Evolutionary conservation across 2,797 vertebrate genomes (phyloP).

Genomic region (Lithobates pipiens): DNA sequence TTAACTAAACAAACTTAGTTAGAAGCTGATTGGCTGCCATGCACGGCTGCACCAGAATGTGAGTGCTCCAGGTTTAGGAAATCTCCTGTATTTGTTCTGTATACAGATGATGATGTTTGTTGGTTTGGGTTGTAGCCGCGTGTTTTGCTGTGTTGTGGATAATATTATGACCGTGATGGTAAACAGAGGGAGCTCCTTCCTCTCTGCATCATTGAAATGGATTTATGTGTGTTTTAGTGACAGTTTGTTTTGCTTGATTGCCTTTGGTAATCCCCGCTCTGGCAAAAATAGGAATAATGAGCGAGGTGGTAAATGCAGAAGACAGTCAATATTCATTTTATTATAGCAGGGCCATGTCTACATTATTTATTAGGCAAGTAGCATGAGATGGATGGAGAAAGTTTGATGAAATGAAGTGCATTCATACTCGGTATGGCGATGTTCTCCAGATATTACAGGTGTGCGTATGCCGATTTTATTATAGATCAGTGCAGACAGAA

Average conservation of each 20-base stretch:
- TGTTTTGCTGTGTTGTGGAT: no score
- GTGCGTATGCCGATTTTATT: no score
- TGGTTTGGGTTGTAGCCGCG: no score
- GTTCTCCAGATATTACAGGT: not conserved
- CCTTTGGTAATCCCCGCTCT: not conserved
- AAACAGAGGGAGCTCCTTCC: no score
- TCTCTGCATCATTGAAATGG: not conserved
- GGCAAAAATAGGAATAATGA: not conserved
- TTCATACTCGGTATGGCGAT: not conserved
- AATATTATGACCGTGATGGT: no score
- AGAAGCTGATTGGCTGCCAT: no score
- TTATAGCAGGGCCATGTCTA: not conserved
- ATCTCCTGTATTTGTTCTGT: no score
- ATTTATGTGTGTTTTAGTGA: not conserved
- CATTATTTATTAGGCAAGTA: not conserved
- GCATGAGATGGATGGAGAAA: not conserved
- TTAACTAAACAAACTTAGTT: no score
- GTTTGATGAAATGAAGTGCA: not conserved
- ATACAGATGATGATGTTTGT: no score
- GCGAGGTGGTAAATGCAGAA: not conserved
- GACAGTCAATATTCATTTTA: not conserved
- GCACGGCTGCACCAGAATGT: no score
- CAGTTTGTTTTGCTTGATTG: not conserved
- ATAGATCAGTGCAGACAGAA: no score
- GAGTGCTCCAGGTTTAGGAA: no score